phyloP scores from a whole-genome alignment of 2,797 vertebrate genomes.

The Sebastes trivittatus region DNA sequence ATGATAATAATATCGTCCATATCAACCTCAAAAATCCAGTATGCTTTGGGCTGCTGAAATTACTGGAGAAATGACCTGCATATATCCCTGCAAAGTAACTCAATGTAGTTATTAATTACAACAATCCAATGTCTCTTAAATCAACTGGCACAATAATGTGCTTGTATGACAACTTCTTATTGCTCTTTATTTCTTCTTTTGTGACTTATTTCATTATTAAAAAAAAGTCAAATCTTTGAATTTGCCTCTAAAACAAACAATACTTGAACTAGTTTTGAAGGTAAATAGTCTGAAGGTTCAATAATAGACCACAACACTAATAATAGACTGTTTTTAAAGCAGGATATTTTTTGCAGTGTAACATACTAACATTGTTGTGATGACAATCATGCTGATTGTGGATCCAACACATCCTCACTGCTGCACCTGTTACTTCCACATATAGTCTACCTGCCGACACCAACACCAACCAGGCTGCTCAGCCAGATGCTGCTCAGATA shows the following conservation, averaged over 20 bases:
- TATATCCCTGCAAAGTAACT: background rate
- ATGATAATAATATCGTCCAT: background rate
- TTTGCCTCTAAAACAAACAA: background rate
- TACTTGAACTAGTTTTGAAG: background rate
- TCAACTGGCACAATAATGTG: background rate
- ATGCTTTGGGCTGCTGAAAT: background rate
- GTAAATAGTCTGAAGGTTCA: background rate
- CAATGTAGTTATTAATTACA: background rate
- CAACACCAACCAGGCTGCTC: constrained; percentile 53
- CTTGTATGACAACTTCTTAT: background rate
- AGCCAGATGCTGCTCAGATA: constrained; percentile 38
- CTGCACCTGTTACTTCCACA: constrained; percentile 80
- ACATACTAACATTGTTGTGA: constrained; percentile 32
- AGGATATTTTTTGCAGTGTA: background rate
- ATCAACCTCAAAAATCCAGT: background rate
- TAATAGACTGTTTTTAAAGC: background rate
- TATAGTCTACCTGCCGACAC: constrained; percentile 75
- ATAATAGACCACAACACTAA: background rate
- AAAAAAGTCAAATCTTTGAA: background rate
- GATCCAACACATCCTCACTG: constrained; percentile 63
- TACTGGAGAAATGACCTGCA: background rate
- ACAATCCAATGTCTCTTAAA: background rate
- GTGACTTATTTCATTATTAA: background rate
- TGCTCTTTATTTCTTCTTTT: background rate
- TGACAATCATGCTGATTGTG: constrained; percentile 58